phyloP scores from a whole-genome alignment of 1,140 invertebrate species.

The Zelostemma sp. region DNA sequence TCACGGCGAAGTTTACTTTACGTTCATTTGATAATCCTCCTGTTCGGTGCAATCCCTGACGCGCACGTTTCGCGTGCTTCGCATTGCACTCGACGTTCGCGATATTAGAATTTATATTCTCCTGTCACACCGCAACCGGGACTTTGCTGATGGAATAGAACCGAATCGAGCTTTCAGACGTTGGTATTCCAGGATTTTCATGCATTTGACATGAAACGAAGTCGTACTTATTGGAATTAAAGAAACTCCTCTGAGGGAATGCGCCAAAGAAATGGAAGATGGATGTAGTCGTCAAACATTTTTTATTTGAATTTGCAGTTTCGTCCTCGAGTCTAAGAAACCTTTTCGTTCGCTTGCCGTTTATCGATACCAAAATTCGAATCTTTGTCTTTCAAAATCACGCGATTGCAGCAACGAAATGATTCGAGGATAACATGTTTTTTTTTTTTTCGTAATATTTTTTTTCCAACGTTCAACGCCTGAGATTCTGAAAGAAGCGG shows the following conservation, averaged over 20 bases:
- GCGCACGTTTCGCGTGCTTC: not conserved
- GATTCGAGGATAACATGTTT: too few species aligned
- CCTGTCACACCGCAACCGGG: not conserved
- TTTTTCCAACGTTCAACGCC: too few species aligned
- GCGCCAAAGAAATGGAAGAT: not conserved
- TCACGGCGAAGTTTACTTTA: constrained; percentile 1
- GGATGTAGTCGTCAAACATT: not conserved
- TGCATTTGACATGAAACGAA: not conserved
- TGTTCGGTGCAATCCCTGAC: not conserved
- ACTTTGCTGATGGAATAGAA: not conserved
- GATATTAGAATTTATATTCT: constrained; percentile 4
- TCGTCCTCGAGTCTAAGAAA: too few species aligned
- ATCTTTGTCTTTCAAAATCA: too few species aligned
- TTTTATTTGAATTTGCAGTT: too few species aligned
- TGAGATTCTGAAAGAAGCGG: not conserved
- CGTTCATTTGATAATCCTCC: not conserved
- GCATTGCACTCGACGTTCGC: not conserved
- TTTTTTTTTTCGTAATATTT: not conserved
- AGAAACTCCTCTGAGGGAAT: not conserved
- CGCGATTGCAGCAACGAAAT: too few species aligned
- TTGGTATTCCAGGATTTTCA: not conserved
- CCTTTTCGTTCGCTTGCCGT: too few species aligned
- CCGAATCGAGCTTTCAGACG: not conserved
- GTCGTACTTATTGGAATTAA: constrained; percentile 3
- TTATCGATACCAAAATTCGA: too few species aligned